Evolutionary conservation across 2,797 vertebrate species (phyloP).

Genomic region (Helarctos malayanus): DNA sequence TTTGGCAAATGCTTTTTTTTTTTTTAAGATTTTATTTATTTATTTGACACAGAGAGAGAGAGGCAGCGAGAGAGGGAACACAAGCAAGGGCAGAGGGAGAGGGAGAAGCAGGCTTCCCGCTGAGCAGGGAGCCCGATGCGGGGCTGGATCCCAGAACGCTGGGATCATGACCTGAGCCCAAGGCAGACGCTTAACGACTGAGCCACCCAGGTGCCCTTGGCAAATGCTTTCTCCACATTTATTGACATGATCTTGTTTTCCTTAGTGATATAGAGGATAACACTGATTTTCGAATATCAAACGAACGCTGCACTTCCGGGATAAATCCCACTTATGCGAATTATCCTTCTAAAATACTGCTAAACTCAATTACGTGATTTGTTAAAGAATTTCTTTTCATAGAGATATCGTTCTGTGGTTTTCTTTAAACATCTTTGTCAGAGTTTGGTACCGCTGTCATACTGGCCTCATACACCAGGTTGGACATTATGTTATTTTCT

Average conservation of each 20-base stretch:
- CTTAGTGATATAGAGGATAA: background rate
- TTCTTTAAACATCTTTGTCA: background rate
- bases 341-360: constrained; percentile 1
- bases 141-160: no score
- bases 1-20: background rate
- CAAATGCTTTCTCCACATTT: background rate
- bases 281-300: background rate
- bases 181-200: no score
- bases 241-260: background rate
- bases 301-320: background rate
- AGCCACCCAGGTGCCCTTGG: background rate
- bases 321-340: background rate
- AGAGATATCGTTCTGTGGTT: background rate
- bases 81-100: no score
- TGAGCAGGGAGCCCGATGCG: no score
- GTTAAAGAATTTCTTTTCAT: background rate
- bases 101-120: no score
- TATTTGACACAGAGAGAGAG: no score
- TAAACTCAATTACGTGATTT: background rate
- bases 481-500: background rate
- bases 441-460: background rate
- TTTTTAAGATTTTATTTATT: no score
- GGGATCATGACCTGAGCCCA: no score
- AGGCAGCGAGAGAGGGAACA: no score
- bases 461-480: background rate